Conservation (phyloP, 2,797 vertebrate species). For the Falco novaeseelandiae region DNA sequence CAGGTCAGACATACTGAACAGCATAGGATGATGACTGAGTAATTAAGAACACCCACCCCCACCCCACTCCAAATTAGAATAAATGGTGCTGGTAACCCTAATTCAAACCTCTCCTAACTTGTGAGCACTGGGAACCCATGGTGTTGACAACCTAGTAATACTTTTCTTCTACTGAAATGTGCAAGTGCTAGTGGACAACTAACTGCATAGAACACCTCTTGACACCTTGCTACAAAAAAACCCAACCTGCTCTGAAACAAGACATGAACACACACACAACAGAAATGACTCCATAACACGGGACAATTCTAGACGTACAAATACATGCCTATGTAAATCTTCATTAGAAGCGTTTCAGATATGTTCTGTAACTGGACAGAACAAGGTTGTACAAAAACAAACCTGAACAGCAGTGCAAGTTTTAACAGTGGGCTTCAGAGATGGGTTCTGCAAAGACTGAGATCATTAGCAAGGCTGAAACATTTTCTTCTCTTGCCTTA, state of each 20-base stretch:
- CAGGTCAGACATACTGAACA: neutral
- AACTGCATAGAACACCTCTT: neutral
- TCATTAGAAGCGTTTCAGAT: neutral
- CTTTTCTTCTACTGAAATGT: neutral
- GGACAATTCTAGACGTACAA: neutral
- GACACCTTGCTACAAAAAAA: neutral
- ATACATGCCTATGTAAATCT: neutral
- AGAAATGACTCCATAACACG: neutral
- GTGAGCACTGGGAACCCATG: neutral
- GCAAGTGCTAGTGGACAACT: neutral
- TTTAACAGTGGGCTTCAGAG: neutral
- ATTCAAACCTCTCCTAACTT: neutral
- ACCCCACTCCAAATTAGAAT: neutral
- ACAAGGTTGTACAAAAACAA: neutral
- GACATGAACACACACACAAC: neutral
- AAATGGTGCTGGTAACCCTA: neutral
- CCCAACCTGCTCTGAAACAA: neutral
- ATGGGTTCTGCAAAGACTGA: neutral
- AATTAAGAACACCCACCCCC: neutral
- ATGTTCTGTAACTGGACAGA: neutral
- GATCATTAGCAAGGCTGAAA: neutral
- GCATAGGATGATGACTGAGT: neutral
- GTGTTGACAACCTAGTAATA: neutral
- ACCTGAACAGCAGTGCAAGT: neutral
- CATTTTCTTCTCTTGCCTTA: neutral